Evolutionary conservation across 23 tunicate species (phyloP), one percentile per base, ranked within the genome.

Genomic region (Diplosoma virens): DNA sequence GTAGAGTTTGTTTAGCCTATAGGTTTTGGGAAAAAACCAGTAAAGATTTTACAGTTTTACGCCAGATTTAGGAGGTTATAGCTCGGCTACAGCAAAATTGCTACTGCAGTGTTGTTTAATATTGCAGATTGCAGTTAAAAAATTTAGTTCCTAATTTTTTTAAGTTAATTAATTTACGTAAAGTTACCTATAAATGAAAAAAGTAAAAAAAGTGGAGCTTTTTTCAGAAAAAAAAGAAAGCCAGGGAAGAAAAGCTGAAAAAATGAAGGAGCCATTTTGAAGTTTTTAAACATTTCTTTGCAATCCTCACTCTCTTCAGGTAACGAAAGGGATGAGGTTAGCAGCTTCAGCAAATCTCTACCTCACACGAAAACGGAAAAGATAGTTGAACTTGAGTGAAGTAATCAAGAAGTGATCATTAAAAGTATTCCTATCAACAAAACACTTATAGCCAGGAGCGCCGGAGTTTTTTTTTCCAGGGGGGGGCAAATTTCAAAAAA

Each of bases 241-340:
- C 63, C 78, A 3, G 48, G 78, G 25, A 24, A 72, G 48, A 36
- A 25, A 26, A 63, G 48, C 14, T 36, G 47, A 21, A 72, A 72
- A 72, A 72, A 72, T 50, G 78, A 72, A 50, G 60, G 78, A 72
- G 78, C 78, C 61, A 72, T 72, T 48, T 50, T 72, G 35, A 72
- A 72, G 61, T 72, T 72, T 23, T 61, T 72, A 47, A 37, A 36
- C 23, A 67, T 67, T 67, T 18, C 74, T 37, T 67, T 29, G 20
- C 24, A 56, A 20, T 56, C 63, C 63, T 11, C 63, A 56, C 63
- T 56, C 63, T 56, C 63, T 56, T 56, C 63, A 56, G 69, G 35
- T 29, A 29, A 61, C 34, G 35, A 61, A 61, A 61, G 35, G 35
- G 35, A 61, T 26, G 69, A 27, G 69, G 69, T 61, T 61, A 61